phyloP scores from a whole-genome alignment of 30 jellyfish, hydroid and myxozoan species.

The Turritopsis rubra region DNA sequence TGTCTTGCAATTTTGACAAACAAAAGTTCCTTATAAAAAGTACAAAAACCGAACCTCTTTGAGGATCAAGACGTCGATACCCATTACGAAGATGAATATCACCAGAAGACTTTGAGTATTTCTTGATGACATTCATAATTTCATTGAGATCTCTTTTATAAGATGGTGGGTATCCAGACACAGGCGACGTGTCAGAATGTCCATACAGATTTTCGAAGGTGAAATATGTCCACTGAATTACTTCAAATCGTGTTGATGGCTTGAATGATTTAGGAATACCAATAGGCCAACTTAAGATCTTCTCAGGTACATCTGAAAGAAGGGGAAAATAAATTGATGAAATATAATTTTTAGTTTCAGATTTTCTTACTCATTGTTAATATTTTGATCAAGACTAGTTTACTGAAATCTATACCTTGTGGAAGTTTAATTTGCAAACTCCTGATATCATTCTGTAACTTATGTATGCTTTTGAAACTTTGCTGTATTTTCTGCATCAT shows the following conservation, averaged over 20 bases:
- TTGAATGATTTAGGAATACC: slow-evolving; percentile 89
- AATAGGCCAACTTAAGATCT: slow-evolving; percentile 82
- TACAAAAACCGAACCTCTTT: slow-evolving; percentile 55
- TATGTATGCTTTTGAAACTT: slow-evolving; percentile 47
- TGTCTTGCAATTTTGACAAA: too few species aligned
- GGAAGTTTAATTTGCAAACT: slow-evolving; percentile 61
- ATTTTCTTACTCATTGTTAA: neutral
- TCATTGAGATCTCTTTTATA: slow-evolving; percentile 61
- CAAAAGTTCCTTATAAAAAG: too few species aligned
- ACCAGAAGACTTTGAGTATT: neutral
- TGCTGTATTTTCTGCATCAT: slow-evolving; percentile 33
- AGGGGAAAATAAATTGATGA: neutral
- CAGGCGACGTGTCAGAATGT: slow-evolving; percentile 55
- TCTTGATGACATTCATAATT: slow-evolving; percentile 28
- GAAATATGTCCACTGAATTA: slow-evolving; percentile 87
- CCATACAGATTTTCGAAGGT: slow-evolving; percentile 51
- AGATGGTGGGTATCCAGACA: slow-evolving; percentile 40
- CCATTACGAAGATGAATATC: slow-evolving; percentile 58
- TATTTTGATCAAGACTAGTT: too few species aligned
- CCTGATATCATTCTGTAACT: slow-evolving; percentile 55
- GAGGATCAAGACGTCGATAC: slow-evolving; percentile 90
- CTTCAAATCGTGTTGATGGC: slow-evolving; percentile 91
- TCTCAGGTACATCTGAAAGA: slow-evolving; percentile 85
- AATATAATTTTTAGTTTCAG: neutral
- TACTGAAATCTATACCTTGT: slow-evolving; percentile 40